Conservation (phyloP, 2,113 vertebrate species). For the Caranx melampygus region DNA sequence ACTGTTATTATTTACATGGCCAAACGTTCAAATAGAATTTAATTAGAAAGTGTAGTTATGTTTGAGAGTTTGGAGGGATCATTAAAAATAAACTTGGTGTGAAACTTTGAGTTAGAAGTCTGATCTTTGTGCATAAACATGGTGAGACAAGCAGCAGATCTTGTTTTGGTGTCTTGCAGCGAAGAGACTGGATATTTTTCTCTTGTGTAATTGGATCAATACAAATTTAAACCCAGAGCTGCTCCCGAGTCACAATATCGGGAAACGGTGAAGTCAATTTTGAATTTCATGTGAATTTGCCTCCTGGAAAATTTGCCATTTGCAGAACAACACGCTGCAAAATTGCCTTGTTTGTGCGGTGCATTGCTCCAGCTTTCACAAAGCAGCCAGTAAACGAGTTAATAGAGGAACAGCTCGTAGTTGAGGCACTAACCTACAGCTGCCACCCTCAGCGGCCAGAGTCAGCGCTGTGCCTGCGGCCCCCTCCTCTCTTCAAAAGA, state of each 20-base stretch:
- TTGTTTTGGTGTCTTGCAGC: not conserved
- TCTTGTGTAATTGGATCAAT: not conserved
- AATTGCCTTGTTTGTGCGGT: constrained; percentile 28
- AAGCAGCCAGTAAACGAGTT: constrained; percentile 35
- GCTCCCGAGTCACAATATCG: constrained; percentile 19
- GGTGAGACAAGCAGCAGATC: not conserved
- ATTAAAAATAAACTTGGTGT: constrained; percentile 13
- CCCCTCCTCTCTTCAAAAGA: constrained; percentile 16
- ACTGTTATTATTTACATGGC: no score
- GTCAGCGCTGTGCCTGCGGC: constrained; percentile 50
- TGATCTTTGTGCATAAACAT: not conserved
- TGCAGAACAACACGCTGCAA: constrained; percentile 27
- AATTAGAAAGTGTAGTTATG: not conserved
- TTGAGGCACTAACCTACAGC: constrained; percentile 39
- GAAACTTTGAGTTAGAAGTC: not conserved
- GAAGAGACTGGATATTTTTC: constrained; percentile 5
- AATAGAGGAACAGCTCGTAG: constrained; percentile 6
- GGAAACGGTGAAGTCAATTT: not conserved
- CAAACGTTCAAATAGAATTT: not conserved
- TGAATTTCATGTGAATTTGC: constrained; percentile 12
- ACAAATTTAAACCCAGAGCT: constrained; percentile 17
- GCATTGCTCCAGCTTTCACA: constrained; percentile 21
- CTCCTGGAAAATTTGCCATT: constrained; percentile 23
- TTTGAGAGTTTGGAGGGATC: not conserved
- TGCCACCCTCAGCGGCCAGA: constrained; percentile 40